Percentiles rank a stretch among this genome's conserved stretches.
These are phyloP conservation scores for Microcebus griseorufus DNA, from an alignment of 2,113 vertebrate genomes.

Conservation along the genomic window DNA sequence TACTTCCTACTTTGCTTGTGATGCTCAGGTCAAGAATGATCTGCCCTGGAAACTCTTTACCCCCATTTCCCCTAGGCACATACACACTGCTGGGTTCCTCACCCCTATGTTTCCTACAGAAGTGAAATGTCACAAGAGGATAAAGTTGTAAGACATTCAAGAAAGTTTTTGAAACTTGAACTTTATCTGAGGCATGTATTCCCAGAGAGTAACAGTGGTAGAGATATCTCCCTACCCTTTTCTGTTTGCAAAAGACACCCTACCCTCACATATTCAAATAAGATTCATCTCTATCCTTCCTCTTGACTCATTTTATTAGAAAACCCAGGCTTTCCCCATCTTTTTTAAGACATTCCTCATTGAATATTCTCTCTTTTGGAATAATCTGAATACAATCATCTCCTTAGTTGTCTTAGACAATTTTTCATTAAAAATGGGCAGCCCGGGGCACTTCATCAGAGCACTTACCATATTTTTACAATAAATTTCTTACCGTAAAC, in stretches of 20 bases:
- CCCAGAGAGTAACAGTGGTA: not conserved
- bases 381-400: not conserved
- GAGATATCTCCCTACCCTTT: not conserved
- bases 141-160: not conserved
- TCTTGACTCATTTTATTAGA: not conserved
- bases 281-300: not conserved
- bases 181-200: not conserved
- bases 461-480: not conserved
- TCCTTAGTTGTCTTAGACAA: not conserved
- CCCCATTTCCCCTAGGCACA: not conserved
- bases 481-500: too few species aligned
- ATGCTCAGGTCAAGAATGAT: not conserved
- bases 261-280: not conserved
- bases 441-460: not conserved
- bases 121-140: not conserved
- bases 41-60: not conserved
- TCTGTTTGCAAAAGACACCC: not conserved
- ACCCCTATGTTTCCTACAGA: not conserved
- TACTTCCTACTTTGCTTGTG: not conserved
- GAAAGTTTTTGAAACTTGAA: not conserved
- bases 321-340: not conserved
- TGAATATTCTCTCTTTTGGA: not conserved
- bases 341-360: not conserved
- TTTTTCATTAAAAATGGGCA: not conserved
- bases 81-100: accelerated